phyloP scores from a whole-genome alignment of 2,888 invertebrate species.

The Aphrophora alni region DNA sequence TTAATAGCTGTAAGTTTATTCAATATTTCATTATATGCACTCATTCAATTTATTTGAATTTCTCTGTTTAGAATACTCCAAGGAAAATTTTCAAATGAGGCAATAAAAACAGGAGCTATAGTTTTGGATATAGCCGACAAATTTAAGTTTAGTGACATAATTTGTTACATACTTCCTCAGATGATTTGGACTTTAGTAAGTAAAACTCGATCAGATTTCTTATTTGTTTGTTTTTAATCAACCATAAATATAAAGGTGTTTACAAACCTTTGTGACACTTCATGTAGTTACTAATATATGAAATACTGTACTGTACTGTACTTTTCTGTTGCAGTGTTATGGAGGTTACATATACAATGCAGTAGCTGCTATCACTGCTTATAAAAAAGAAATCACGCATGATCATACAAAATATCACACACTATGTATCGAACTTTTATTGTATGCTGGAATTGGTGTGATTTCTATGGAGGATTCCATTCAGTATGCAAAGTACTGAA shows the following conservation, averaged over 20 bases:
- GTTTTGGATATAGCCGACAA: background rate
- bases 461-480: background rate
- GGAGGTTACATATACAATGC: background rate
- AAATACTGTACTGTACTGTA: too few species aligned
- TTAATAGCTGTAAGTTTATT: too few species aligned
- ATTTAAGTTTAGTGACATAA: background rate
- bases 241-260: too few species aligned
- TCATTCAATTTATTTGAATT: background rate
- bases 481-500: background rate
- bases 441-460: background rate
- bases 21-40: too few species aligned
- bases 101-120: background rate
- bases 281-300: too few species aligned
- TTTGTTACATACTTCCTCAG: background rate
- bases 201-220: background rate
- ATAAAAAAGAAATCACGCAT: background rate
- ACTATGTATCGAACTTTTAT: background rate
- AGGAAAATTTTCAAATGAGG: background rate
- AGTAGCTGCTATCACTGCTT: background rate
- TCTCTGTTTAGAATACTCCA: background rate
- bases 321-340: background rate
- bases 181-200: background rate
- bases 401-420: background rate
- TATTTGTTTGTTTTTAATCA: too few species aligned
- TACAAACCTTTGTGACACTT: too few species aligned